Evolutionary conservation across 1,140 invertebrate species (phyloP).

Genomic region (Eupristina koningsbergeri): DNA sequence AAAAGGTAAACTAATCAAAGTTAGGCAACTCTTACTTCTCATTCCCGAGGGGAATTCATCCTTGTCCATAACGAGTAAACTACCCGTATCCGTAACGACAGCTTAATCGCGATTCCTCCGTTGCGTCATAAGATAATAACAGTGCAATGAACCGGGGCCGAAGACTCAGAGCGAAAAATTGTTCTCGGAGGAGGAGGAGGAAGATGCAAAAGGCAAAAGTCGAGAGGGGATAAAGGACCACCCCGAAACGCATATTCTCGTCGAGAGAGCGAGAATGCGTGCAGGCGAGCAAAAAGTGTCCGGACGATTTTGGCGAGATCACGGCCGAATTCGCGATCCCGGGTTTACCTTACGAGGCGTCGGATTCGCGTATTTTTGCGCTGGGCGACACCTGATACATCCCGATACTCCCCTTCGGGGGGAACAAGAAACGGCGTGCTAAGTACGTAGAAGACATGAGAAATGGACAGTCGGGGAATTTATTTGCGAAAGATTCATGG

Average conservation of each 20-base stretch:
- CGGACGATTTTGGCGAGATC: constrained; percentile 30
- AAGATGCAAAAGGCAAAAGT: not conserved
- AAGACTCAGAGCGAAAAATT: not conserved
- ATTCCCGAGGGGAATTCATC: too few species aligned
- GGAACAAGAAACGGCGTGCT: not conserved
- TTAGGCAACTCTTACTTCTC: not conserved
- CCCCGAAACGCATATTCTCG: constrained; percentile 3
- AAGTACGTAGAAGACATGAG: constrained; percentile 18
- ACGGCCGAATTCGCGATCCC: not conserved
- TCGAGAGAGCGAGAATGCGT: not conserved
- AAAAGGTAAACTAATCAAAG: not conserved
- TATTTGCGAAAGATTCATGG: constrained; percentile 48
- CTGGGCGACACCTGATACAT: constrained; percentile 42
- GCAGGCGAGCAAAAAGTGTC: constrained; percentile 5
- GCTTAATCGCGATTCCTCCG: not conserved
- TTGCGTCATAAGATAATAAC: not conserved
- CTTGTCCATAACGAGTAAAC: not conserved
- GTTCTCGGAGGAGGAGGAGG: not conserved
- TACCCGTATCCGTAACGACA: not conserved
- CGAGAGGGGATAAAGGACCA: constrained; percentile 9
- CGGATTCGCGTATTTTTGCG: constrained; percentile 44
- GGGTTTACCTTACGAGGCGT: constrained; percentile 46
- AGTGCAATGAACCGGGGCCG: not conserved
- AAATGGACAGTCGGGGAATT: constrained; percentile 32
- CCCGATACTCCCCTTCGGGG: not conserved